phyloP scores from a whole-genome alignment of 2,113 vertebrate genomes.

The Cyrtonyx montezumae region DNA sequence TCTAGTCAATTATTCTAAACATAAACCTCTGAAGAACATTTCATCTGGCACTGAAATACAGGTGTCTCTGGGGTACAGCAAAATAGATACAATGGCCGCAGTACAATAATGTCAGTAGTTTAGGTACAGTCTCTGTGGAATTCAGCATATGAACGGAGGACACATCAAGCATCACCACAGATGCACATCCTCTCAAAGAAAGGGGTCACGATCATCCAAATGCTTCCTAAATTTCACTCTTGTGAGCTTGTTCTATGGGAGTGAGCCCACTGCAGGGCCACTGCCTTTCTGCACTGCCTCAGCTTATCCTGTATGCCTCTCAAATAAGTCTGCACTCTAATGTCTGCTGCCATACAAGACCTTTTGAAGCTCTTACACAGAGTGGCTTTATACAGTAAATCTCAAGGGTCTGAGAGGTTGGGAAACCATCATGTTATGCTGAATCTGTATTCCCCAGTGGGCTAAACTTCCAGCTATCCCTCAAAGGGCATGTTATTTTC shows the following conservation, averaged over 20 bases:
- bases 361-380: not conserved
- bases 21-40: not conserved
- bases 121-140: not conserved
- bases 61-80: not conserved
- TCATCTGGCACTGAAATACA: not conserved
- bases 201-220: not conserved
- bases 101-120: not conserved
- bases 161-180: no score
- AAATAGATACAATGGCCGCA: not conserved
- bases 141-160: not conserved
- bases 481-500: not conserved
- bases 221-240: not conserved
- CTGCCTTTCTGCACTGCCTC: not conserved
- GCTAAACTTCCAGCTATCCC: not conserved
- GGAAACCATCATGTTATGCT: not conserved
- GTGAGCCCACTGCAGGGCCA: not conserved
- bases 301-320: not conserved
- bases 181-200: not conserved
- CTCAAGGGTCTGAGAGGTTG: not conserved
- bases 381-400: not conserved
- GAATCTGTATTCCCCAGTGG: not conserved
- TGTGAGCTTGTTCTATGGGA: not conserved
- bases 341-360: not conserved
- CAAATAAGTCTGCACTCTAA: not conserved
- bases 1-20: not conserved